Evolutionary conservation across 2,113 vertebrate species (phyloP).

Genomic region (Chelonoidis abingdonii): DNA sequence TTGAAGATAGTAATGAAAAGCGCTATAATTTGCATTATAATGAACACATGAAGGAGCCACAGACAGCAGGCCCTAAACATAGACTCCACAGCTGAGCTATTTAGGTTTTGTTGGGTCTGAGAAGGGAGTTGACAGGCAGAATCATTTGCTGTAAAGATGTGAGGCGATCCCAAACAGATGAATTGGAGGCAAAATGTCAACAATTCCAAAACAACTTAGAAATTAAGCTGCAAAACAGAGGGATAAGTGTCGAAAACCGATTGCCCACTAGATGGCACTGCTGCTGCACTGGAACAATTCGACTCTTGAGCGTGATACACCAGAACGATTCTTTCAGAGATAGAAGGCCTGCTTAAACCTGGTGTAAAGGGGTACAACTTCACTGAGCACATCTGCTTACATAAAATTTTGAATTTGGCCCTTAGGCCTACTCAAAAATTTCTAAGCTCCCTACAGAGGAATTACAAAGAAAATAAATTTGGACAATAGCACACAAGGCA

Average conservation of each 20-base stretch:
- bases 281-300: neutral
- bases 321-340: neutral
- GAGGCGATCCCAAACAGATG: neutral
- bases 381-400: neutral
- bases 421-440: neutral
- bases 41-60: too few species aligned
- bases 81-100: accelerated
- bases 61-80: accelerated
- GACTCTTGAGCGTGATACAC: neutral
- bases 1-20: neutral
- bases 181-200: neutral
- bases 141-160: neutral
- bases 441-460: neutral
- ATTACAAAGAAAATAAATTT: too few species aligned
- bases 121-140: neutral
- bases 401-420: neutral
- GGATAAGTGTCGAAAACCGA: neutral
- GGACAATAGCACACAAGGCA: neutral
- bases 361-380: neutral
- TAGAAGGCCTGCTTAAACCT: neutral
- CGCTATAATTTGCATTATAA: neutral
- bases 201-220: neutral
- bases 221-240: neutral
- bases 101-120: neutral
- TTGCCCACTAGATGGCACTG: neutral